Evolutionary conservation across 2,888 invertebrate genomes (phyloP).

Genomic region (Campoplex nolae): DNA sequence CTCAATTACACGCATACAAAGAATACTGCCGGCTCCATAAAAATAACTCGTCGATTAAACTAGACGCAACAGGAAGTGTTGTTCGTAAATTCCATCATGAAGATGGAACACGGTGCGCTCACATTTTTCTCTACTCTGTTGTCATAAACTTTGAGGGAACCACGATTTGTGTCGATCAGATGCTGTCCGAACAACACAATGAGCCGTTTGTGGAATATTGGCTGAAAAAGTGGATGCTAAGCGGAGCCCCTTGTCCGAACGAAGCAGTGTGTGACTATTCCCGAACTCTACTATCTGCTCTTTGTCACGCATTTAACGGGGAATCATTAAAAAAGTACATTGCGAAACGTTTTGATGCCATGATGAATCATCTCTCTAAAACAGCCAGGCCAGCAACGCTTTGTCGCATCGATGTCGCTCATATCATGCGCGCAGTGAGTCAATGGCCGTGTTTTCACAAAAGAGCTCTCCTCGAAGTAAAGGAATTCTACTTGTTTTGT

Average conservation of each 20-base stretch:
- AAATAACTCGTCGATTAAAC: not conserved
- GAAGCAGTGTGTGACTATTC: conserved; percentile 53
- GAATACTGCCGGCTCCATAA: conserved; percentile 30
- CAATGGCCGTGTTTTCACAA: conserved; percentile 46
- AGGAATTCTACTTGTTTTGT: conserved; percentile 55
- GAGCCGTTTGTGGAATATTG: conserved; percentile 42
- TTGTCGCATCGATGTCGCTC: conserved; percentile 9
- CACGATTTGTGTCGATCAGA: conserved; percentile 35
- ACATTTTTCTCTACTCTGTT: conserved; percentile 50
- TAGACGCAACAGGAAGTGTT: conserved; percentile 52
- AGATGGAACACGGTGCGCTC: conserved; percentile 15
- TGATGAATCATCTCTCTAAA: not conserved
- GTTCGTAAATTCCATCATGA: not conserved
- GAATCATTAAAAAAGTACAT: conserved; percentile 45
- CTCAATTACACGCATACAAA: conserved; percentile 52
- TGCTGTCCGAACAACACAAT: conserved; percentile 54
- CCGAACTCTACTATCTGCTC: conserved; percentile 47
- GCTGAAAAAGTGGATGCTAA: conserved; percentile 32
- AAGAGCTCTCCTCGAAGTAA: conserved; percentile 13
- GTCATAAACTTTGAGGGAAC: conserved; percentile 38
- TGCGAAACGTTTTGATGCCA: conserved; percentile 16
- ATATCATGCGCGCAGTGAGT: conserved; percentile 51
- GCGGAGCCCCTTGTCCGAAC: conserved; percentile 41
- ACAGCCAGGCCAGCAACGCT: not conserved
- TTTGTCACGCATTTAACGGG: conserved; percentile 52